Base-by-base conservation (phyloP, 2,888 invertebrate species). In the Drosophila subquinaria region DNA sequence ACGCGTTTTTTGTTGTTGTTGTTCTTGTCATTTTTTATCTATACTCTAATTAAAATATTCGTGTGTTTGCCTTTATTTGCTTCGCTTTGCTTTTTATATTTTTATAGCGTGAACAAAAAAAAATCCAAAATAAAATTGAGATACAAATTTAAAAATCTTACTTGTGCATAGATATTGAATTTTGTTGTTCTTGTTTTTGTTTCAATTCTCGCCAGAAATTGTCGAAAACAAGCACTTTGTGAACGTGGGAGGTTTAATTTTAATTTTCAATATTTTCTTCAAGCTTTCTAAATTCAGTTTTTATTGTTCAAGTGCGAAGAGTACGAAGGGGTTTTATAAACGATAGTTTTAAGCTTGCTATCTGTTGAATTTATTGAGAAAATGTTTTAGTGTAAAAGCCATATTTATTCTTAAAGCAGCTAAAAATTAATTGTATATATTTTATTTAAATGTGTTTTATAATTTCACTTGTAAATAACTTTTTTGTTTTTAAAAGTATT, bases 41-140 rank as follows among this genome's bases (percentile, higher is more conserved):
- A 84, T 85, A 90, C 89, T 88, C 89, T 88, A 88, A 88, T 88
- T 88, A 88, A 88, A 88, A 89, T 89, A 89, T 84, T 85, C 88
- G 76, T 82, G 71, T 76, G 72, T 80, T 85, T 65, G 70, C 55
- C 50, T 69, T 66, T 38, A 59, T 65, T 68, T 75, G 60, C 42
- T 57, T 47, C 38, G 56, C 56, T 69, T 67, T 59, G 59, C 57
- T 69, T 73, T 79, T 68, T 71, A 52, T 67, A 62, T 75, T 69
- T 78, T 66, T 68, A 61, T 69, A 53, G 35, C 82, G 61, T 30
- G 20, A 52, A 40, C 35, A 27, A 30, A 30, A 51, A 57, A 42
- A 53, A 53, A 57, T 30, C 30, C 38, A 43, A 65, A 51, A 45
- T 40, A n/a, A 57, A 38, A 30, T 13, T 5, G n/a, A 55, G 36